Conservation (phyloP, 2,888 invertebrate genomes). For the Platypus cylindrus region DNA sequence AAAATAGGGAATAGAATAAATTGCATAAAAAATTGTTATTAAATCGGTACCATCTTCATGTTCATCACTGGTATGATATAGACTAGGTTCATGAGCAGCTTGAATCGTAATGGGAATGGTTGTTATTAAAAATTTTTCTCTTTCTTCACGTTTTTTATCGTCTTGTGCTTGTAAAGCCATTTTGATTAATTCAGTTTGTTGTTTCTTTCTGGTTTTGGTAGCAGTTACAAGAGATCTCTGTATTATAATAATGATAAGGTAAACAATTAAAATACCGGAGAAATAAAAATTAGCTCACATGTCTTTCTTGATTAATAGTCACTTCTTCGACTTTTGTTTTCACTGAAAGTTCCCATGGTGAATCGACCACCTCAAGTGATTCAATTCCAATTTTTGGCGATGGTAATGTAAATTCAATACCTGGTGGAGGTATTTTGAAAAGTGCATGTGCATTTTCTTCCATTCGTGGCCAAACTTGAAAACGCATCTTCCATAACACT, state of each 20-base stretch:
- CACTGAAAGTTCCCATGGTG: constrained; percentile 97
- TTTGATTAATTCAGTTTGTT: constrained; percentile 95
- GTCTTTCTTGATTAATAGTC: constrained; percentile 93
- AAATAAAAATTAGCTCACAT: constrained; percentile 45
- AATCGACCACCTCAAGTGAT: constrained; percentile 88
- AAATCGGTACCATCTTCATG: constrained; percentile 59
- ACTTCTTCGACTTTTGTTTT: constrained; percentile 99
- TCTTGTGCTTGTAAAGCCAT: constrained; percentile 91
- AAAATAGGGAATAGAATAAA: neutral
- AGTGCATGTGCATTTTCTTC: constrained; percentile 92
- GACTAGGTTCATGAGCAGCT: constrained; percentile 91
- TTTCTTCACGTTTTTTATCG: constrained; percentile 85
- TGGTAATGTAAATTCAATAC: constrained; percentile 96
- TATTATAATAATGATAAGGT: constrained; percentile 7
- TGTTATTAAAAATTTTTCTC: constrained; percentile 90
- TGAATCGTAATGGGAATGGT: constrained; percentile 90
- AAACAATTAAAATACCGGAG: neutral
- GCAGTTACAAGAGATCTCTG: constrained; percentile 93
- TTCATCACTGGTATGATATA: constrained; percentile 76
- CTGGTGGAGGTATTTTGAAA: constrained; percentile 97
- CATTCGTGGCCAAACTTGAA: constrained; percentile 99
- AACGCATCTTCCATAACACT: constrained; percentile 91
- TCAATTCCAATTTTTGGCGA: constrained; percentile 98
- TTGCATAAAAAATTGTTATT: neutral
- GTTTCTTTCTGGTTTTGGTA: constrained; percentile 96